phyloP scores from a whole-genome alignment of 2,113 vertebrate species.

The Aplodontia rufa region DNA sequence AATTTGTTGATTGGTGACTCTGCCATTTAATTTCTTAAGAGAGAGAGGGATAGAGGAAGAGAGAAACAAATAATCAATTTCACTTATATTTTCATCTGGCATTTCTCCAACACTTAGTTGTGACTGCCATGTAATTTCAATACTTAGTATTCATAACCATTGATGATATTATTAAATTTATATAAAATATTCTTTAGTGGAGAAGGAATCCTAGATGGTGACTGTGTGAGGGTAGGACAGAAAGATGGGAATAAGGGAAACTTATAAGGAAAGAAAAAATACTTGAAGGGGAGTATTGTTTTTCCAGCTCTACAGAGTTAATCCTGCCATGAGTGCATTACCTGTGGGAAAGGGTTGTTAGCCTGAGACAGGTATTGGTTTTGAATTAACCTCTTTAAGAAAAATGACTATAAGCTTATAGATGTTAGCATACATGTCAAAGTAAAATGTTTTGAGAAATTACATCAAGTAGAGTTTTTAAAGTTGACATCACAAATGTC shows the following conservation, averaged over 20 bases:
- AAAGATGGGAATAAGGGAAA: background rate
- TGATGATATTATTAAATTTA: conserved; percentile 6
- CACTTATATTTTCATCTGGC: too few relatives aligned
- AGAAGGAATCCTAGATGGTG: background rate
- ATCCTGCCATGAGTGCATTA: background rate
- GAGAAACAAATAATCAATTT: too few relatives aligned
- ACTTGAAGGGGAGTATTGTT: background rate
- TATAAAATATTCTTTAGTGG: background rate
- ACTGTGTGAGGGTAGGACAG: background rate
- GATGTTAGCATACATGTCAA: background rate
- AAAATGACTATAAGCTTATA: background rate
- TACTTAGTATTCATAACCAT: background rate
- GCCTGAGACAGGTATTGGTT: background rate
- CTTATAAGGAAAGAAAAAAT: background rate
- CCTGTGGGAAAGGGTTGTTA: background rate
- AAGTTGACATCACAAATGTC: background rate
- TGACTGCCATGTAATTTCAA: background rate
- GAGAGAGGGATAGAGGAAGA: too few relatives aligned
- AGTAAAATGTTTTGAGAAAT: background rate
- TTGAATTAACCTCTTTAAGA: background rate
- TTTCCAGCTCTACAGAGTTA: background rate
- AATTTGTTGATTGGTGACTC: background rate
- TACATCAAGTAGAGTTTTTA: background rate
- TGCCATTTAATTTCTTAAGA: background rate
- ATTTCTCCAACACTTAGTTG: too few relatives aligned